These are phyloP conservation scores for Caenorhabditis afra DNA, from an alignment of 2,888 invertebrate species.

Conservation along the genomic window DNA sequence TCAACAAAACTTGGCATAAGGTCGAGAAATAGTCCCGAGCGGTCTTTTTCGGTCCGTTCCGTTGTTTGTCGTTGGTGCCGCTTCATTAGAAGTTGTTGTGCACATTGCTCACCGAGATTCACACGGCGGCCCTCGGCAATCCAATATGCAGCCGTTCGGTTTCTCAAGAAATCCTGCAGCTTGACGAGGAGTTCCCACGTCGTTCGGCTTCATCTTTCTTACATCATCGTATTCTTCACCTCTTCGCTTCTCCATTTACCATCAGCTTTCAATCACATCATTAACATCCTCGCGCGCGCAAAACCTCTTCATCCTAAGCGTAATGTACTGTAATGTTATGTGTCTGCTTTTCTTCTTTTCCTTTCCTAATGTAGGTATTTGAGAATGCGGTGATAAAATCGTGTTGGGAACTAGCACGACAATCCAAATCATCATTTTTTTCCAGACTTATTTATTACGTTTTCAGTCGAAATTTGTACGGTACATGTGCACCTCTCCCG, in stretches of 20 bases:
- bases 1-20: not conserved
- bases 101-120: conserved; percentile 30
- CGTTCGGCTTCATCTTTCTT: conserved; percentile 29
- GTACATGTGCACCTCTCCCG: too few species aligned
- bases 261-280: conserved; percentile 46
- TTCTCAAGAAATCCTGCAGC: conserved; percentile 44
- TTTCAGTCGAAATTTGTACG: too few species aligned
- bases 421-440: not conserved
- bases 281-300: conserved; percentile 24
- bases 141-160: conserved; percentile 52
- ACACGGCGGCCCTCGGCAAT: conserved; percentile 27
- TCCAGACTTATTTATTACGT: not conserved
- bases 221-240: conserved; percentile 32
- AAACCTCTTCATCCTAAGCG: conserved; percentile 41
- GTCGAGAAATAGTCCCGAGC: not conserved
- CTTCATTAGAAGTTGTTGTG: conserved; percentile 51
- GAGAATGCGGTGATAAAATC: conserved; percentile 13
- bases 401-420: not conserved
- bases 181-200: conserved; percentile 48
- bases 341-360: conserved; percentile 30
- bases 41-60: not conserved
- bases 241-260: conserved; percentile 39
- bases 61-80: not conserved
- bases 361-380: conserved; percentile 10
- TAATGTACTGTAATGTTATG: conserved; percentile 52